Base-by-base conservation (phyloP, 2,888 invertebrate species). In the Tetragnatha montana region DNA sequence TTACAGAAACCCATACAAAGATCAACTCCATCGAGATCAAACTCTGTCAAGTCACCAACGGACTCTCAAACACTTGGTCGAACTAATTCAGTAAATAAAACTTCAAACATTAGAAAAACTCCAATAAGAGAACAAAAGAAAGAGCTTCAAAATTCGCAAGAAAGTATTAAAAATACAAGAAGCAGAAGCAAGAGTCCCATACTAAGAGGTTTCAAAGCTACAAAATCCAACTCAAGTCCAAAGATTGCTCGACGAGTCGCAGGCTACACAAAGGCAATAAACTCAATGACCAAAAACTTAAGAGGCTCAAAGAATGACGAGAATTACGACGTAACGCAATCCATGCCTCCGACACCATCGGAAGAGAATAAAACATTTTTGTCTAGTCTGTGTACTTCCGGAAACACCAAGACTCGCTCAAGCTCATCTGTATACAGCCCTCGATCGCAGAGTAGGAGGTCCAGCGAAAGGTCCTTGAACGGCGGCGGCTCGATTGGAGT, bases 211-310 rank as follows among this genome's bases (percentile, higher is more conserved):
- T 83, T 68, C 49, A 68, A 35, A 21, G 10, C 19, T 60, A 80
- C 60, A 50, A 50, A 80, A 70, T 80, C n/a, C 17, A 87, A 88
- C 22, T 81, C 76, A 75, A 82, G 74, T 22, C 91, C 79, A 74
- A 88, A 87, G 21, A 91, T 92, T 1, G 92, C 89, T 47, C 87
- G 87, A 49, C 89, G 92, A 87, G 90, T 93, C 17, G 91, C 92
- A 93, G 95, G 91, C 92, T 96, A 92, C 91, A 94, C 95, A 93
- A 92, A 94, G 92, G 93, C 95, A 91, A 94, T 95, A 92, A 93
- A 94, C 93, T 92, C 94, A 91, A 91, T 94, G 91, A 93, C 94
- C 21, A 93, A 93, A 73, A 93, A 94, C 91, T 92, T 94, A 74
- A 90, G 92, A 70, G 81, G 81, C 17, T 75, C 84, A n/a, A 93